Percentiles rank a stretch among this genome's conserved stretches.
These are phyloP conservation scores for Mesoligia furuncula DNA, from an alignment of 2,888 invertebrate species.

Conservation along the genomic window DNA sequence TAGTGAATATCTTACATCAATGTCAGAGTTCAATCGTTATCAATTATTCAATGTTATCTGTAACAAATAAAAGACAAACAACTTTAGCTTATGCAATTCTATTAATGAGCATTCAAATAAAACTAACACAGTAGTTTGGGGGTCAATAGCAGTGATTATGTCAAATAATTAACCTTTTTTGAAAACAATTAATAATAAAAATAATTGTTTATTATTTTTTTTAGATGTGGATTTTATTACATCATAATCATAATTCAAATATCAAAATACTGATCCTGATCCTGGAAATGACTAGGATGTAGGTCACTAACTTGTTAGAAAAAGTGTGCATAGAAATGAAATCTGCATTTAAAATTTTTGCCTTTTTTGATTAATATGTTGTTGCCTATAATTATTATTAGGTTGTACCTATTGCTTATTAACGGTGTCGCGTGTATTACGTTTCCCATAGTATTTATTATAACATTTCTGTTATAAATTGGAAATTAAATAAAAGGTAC, in stretches of 20 bases:
- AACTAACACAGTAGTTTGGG: conserved; percentile 23
- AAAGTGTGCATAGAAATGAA: not conserved
- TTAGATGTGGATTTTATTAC: not conserved
- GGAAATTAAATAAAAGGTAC: not conserved
- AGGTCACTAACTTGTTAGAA: too few relatives aligned
- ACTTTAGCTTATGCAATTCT: conserved; percentile 85
- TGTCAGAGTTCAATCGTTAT: conserved; percentile 85
- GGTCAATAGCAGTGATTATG: conserved; percentile 21
- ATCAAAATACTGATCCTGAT: not conserved
- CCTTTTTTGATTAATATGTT: not conserved
- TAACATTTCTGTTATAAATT: not conserved
- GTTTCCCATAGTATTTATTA: not conserved
- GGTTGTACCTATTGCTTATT: not conserved
- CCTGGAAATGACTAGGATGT: not conserved
- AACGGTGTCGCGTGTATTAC: not conserved
- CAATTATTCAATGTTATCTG: conserved; percentile 77
- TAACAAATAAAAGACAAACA: conserved; percentile 82
- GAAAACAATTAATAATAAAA: too few relatives aligned
- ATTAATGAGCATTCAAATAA: conserved; percentile 21
- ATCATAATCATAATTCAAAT: not conserved
- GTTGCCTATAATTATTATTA: not conserved
- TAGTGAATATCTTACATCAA: conserved; percentile 83
- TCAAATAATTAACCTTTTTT: conserved; percentile 8
- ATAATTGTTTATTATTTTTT: too few relatives aligned
- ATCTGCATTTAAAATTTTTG: not conserved